A percentile compares a stretch with the other conserved stretches of the same genome.
Conservation (phyloP, 2,888 invertebrate genomes). For the Drosophila bunnanda region DNA sequence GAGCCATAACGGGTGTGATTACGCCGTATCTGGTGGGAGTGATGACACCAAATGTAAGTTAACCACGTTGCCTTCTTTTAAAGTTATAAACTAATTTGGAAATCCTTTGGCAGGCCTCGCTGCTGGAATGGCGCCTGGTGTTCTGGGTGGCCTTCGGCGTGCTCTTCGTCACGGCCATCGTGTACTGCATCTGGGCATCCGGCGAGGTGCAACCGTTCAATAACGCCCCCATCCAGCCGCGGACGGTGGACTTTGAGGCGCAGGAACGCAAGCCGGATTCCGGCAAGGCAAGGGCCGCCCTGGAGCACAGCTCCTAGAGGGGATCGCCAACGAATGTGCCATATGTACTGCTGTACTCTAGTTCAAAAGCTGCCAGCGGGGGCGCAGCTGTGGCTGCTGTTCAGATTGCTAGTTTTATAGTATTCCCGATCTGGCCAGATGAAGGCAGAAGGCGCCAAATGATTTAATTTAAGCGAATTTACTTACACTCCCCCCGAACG, state of each 20-base stretch:
- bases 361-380: conserved; percentile 19
- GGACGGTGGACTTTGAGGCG: conserved; percentile 63
- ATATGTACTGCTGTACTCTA: conserved; percentile 51
- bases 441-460: conserved; percentile 46
- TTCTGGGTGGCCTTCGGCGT: conserved; percentile 92
- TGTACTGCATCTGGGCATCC: conserved; percentile 90
- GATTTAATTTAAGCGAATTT: conserved; percentile 68
- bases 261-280: conserved; percentile 58
- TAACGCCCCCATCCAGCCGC: conserved; percentile 79
- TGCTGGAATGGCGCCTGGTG: conserved; percentile 90
- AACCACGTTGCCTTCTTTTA: fast-evolving
- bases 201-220: conserved; percentile 93
- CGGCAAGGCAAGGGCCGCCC: conserved; percentile 14
- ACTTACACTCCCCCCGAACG: conserved; percentile 46
- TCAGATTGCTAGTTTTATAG: conserved; percentile 74
- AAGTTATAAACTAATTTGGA: background rate
- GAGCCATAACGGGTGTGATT: conserved; percentile 89
- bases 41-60: conserved; percentile 88
- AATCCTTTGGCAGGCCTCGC: conserved; percentile 85
- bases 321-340: conserved; percentile 54
- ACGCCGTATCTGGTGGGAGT: conserved; percentile 89
- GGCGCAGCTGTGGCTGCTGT: conserved; percentile 26
- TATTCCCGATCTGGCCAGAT: conserved; percentile 63
- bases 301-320: conserved; percentile 63
- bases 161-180: conserved; percentile 88